Percentiles rank a stretch among this genome's conserved stretches.
These are phyloP conservation scores for Microcebus tavaratra DNA, from an alignment of 2,113 vertebrate genomes.

Conservation along the genomic window DNA sequence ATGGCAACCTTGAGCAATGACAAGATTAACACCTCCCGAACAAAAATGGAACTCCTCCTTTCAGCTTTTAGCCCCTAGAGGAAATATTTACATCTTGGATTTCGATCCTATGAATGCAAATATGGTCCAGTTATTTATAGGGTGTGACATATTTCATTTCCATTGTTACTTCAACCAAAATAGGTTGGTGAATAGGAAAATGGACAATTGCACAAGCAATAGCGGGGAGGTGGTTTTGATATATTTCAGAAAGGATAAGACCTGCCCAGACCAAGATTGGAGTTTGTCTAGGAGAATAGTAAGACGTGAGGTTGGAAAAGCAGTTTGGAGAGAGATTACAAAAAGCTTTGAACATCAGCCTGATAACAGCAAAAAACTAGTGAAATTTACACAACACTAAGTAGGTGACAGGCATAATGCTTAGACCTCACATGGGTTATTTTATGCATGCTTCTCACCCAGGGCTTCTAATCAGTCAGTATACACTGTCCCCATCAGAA, in stretches of 20 bases:
- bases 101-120: constrained; percentile 14
- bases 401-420: not conserved
- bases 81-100: constrained; percentile 61
- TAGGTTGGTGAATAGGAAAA: not conserved
- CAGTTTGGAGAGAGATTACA: not conserved
- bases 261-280: not conserved
- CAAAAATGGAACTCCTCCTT: constrained; percentile 54
- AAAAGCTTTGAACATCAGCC: not conserved
- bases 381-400: not conserved
- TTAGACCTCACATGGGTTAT: not conserved
- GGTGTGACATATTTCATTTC: constrained; percentile 16
- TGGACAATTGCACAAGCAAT: not conserved
- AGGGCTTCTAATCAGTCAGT: not conserved
- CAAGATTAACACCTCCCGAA: constrained; percentile 49
- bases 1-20: constrained; percentile 52
- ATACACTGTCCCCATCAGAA: not conserved
- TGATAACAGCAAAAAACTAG: not conserved
- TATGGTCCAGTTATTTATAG: constrained; percentile 4
- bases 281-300: not conserved
- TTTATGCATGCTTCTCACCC: not conserved
- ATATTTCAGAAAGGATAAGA: not conserved
- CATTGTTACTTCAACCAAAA: constrained; percentile 19
- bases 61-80: constrained; percentile 17
- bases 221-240: not conserved
- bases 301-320: not conserved